These are phyloP conservation scores for Pteronura brasiliensis DNA, from an alignment of 2,113 vertebrate genomes.

Conservation along the genomic window DNA sequence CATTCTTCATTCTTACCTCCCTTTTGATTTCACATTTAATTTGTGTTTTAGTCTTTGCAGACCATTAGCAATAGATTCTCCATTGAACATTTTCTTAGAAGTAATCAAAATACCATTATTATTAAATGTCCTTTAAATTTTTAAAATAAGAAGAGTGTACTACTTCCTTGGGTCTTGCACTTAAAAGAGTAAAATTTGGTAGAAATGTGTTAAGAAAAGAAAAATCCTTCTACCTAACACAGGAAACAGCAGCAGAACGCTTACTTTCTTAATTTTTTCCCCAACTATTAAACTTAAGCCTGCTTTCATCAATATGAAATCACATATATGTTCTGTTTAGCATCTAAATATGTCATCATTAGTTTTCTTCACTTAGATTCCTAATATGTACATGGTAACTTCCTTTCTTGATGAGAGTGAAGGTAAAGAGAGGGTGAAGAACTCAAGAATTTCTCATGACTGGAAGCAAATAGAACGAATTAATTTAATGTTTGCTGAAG, in stretches of 20 bases:
- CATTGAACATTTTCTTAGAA: not conserved
- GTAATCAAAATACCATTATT: not conserved
- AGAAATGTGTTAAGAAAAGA: not conserved
- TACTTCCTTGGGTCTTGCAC: not conserved
- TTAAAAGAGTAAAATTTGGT: slow-evolving; percentile 5
- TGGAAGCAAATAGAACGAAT: slow-evolving; percentile 23
- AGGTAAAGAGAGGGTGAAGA: not conserved
- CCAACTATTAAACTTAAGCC: not conserved
- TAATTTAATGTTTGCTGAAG: slow-evolving; percentile 37
- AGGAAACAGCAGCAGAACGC: not conserved
- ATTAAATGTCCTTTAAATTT: not conserved
- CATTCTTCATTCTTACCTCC: not conserved
- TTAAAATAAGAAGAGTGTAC: not conserved
- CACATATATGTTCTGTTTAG: not conserved
- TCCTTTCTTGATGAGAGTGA: not conserved
- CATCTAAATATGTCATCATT: not conserved
- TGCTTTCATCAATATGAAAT: not conserved
- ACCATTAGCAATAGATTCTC: not conserved
- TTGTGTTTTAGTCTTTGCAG: not conserved
- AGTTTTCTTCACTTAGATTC: not conserved
- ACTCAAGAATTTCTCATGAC: slow-evolving; percentile 52
- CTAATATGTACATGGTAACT: not conserved
- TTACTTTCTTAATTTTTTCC: not conserved
- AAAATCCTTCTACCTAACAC: not conserved
- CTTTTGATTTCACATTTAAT: slow-evolving; percentile 33